These are phyloP conservation scores for Nephrotoma guestfalica DNA, from an alignment of 2,888 invertebrate species.

Conservation along the genomic window DNA sequence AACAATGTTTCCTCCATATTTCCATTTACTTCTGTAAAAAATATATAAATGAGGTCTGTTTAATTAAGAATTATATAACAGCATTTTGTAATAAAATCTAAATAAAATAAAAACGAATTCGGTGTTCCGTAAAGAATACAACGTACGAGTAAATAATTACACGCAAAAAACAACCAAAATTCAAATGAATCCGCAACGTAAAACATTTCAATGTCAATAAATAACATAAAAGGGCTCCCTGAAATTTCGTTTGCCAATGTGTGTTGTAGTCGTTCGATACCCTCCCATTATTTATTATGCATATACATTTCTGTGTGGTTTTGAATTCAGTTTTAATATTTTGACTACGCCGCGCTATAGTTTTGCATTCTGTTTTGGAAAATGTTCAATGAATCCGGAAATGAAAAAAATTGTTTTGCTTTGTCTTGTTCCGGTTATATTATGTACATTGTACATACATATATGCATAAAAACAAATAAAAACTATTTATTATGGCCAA, in stretches of 20 bases:
- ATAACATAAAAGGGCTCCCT: not conserved
- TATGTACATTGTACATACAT: not conserved
- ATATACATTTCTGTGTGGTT: not conserved
- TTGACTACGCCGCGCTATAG: not conserved
- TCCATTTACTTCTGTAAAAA: not conserved
- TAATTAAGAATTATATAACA: not conserved
- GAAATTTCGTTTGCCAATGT: not conserved
- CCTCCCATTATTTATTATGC: not conserved
- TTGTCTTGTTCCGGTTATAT: not conserved
- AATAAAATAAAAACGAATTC: not conserved
- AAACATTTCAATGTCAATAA: not conserved
- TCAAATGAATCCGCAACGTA: not conserved
- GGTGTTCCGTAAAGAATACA: constrained; percentile 1
- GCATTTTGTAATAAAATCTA: not conserved
- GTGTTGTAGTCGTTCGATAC: not conserved
- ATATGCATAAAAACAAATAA: not conserved
- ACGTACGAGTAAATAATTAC: not conserved
- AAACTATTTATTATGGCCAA: not conserved
- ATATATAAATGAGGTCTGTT: not conserved
- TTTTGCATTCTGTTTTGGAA: not conserved
- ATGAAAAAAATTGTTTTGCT: not conserved
- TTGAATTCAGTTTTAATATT: not conserved
- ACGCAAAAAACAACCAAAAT: not conserved
- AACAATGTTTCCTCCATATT: not conserved
- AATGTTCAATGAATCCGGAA: not conserved